Base-by-base conservation (phyloP, 2,797 vertebrate genomes). In the Scolopax rusticola region DNA sequence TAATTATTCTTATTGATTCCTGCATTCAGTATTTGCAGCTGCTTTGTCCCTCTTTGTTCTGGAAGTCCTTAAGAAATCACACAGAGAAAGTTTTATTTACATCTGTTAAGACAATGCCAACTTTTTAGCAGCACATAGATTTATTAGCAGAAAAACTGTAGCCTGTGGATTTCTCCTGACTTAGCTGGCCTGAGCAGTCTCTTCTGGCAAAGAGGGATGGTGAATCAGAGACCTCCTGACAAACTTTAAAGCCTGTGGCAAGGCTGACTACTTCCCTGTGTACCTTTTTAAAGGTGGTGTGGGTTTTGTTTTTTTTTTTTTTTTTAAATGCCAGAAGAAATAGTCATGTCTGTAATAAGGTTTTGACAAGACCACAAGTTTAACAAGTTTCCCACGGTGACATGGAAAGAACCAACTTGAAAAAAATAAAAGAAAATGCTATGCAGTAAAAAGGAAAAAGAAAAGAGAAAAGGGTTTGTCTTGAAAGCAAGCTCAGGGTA, bases 211-310 rank as follows among this genome's bases (percentile, higher is more conserved):
- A 47, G 47, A 38, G 13, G 6, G 33, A 12, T 0, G 6, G 63
- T 88, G 80, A 95, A 86, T 94, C 94, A 95, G 56, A 93, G 63
- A 50, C 69, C 76, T 93, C 93, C 0, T 18, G 38, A 90, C 90
- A 88, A 88, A 91, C 91, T 76, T 65, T n/a, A 69, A 59, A 56
- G 63, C 40, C 24, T 4, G 47, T 41, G 40, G 79, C 19, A 32
- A 91, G 87, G 87, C 85, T 48, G 70, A 20, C 27, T 50, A 9
- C 70, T 63, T 48, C 83, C 83, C 90, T 23, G n/a, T 3, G 19
- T 9, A 89, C 67, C 91, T 92, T 64, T 30, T 12, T 28, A 64
- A 91, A 92, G 74, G 80, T 73, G 82, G 50, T 43, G 63, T 56
- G 71, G 41, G 24, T 15, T 8, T 74, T 63, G 30, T 15, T 24